These are phyloP conservation scores for Caenorhabditis becei DNA, from an alignment of 2,888 invertebrate genomes.

Conservation along the genomic window DNA sequence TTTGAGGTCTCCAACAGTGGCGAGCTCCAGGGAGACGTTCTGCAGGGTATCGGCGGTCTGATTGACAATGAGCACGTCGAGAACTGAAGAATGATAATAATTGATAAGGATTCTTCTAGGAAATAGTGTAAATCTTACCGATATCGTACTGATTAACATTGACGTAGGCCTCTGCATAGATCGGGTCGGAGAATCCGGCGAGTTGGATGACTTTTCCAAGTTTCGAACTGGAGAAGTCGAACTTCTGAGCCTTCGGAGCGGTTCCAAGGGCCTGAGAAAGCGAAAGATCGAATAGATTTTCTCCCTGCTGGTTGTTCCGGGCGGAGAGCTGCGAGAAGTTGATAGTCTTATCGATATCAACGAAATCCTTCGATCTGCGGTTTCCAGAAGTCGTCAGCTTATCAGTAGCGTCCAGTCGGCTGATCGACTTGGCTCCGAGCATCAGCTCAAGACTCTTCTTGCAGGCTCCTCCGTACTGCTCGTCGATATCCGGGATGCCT, in stretches of 20 bases:
- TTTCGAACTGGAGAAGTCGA: conserved; percentile 82
- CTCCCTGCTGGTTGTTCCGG: conserved; percentile 83
- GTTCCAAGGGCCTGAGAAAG: conserved; percentile 86
- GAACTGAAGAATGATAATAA: conserved; percentile 84
- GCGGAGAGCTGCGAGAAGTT: conserved; percentile 88
- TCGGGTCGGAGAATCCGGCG: conserved; percentile 99
- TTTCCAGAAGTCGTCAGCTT: conserved; percentile 4
- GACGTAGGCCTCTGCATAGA: conserved; percentile 99
- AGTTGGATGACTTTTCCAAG: conserved; percentile 88
- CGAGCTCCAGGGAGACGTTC: conserved; percentile 97
- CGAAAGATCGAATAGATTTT: conserved; percentile 94
- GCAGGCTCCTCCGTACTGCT: conserved; percentile 89
- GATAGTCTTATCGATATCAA: conserved; percentile 89
- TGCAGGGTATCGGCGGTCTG: conserved; percentile 98
- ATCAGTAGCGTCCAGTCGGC: conserved; percentile 68
- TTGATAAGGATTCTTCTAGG: neutral
- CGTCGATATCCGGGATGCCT: conserved; percentile 86
- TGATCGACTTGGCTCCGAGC: conserved; percentile 84
- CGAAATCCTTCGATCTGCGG: conserved; percentile 65
- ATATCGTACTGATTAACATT: conserved; percentile 90
- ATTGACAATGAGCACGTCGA: conserved; percentile 98
- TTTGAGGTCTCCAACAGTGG: conserved; percentile 93
- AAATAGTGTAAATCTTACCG: conserved; percentile 42
- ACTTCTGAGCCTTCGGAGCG: conserved; percentile 80
- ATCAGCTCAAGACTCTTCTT: conserved; percentile 89